Evolutionary conservation across 2,113 vertebrate genomes (phyloP).

Genomic region (Shinisaurus crocodilurus): DNA sequence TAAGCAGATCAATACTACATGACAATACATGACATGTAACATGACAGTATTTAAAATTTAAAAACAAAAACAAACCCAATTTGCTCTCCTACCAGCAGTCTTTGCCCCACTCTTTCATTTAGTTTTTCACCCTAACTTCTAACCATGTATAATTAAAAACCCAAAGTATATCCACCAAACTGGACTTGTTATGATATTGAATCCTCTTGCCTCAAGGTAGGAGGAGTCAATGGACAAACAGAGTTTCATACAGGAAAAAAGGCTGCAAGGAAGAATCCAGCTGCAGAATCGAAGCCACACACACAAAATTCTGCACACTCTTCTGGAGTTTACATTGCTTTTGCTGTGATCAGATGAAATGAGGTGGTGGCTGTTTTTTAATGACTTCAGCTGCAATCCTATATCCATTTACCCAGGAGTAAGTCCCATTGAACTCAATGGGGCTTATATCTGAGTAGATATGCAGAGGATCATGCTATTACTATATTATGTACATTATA

Average conservation of each 20-base stretch:
- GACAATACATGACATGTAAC: too few species aligned
- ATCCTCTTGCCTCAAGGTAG: neutral
- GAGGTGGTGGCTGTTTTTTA: too few species aligned
- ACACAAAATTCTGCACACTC: neutral
- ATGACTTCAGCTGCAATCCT: too few species aligned
- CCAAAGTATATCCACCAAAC: neutral
- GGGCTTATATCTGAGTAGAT: too few species aligned
- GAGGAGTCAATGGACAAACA: neutral
- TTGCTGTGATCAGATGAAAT: constrained; percentile 1
- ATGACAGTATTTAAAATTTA: too few species aligned
- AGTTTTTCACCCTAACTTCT: neutral
- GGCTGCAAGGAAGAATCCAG: neutral
- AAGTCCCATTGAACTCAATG: too few species aligned
- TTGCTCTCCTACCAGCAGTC: neutral
- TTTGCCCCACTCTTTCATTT: neutral
- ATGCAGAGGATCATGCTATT: too few species aligned
- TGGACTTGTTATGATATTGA: neutral
- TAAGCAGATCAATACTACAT: neutral
- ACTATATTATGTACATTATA: too few species aligned
- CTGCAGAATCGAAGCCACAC: neutral
- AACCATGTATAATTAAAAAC: neutral
- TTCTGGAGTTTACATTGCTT: neutral
- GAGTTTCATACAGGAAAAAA: neutral
- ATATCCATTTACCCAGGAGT: too few species aligned
- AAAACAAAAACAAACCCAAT: too few species aligned